Conservation (phyloP, 2,113 vertebrate species). For the Colistium nudipinnis region DNA sequence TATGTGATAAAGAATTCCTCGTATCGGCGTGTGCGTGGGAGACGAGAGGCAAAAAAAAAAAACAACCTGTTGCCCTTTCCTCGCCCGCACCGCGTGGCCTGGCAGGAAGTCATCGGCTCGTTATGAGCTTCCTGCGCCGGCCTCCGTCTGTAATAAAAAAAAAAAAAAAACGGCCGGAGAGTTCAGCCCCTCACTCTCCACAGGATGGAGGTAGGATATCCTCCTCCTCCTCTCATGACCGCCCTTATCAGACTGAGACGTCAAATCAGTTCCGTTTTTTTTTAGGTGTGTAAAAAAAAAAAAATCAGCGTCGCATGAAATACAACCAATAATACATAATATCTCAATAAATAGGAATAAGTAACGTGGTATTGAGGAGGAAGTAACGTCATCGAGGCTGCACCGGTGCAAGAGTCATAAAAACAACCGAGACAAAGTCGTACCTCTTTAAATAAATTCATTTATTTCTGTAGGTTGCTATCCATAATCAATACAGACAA, state of each 20-base stretch:
- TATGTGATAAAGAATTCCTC: not conserved
- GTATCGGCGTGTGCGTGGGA: not conserved
- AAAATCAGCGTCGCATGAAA: no score
- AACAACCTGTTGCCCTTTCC: no score
- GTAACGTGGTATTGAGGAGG: not conserved
- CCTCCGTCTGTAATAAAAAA: constrained; percentile 56
- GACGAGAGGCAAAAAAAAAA: no score
- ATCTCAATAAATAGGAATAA: no score
- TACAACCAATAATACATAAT: no score
- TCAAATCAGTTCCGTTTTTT: not conserved
- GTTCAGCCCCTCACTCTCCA: constrained; percentile 25
- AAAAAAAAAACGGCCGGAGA: constrained; percentile 15
- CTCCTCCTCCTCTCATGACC: constrained; percentile 24
- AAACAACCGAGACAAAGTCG: constrained; percentile 31
- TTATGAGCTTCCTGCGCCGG: constrained; percentile 87
- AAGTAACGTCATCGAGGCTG: not conserved
- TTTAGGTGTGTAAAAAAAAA: no score
- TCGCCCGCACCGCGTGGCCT: constrained; percentile 75
- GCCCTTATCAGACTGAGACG: no score
- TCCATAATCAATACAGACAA: constrained; percentile 93
- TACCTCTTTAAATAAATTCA: constrained; percentile 91
- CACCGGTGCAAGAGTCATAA: not conserved
- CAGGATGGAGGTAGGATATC: constrained; percentile 42
- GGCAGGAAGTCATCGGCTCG: constrained; percentile 89
- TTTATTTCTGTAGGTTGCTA: constrained; percentile 94